Evolutionary conservation across 2,888 invertebrate genomes (phyloP), one percentile per base, ranked within the genome.

Genomic region (Ophion ventricosus): DNA sequence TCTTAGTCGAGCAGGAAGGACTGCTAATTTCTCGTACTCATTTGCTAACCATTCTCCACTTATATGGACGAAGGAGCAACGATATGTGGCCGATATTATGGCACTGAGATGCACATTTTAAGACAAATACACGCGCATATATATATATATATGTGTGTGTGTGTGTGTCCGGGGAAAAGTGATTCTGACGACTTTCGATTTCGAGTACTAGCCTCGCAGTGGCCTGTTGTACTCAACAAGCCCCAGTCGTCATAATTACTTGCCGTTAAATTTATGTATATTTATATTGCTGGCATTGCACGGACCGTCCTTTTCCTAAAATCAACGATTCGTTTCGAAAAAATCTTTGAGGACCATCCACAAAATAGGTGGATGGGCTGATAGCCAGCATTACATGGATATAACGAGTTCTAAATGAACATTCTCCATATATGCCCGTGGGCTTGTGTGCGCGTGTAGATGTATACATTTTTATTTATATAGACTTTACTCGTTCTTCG

Each of bases 11-110:
- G 61, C 82, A 82, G 77, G 82, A 82, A 82, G 73, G 56, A 78
- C 74, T 73, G 73, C 78, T 82, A 82, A 82, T 82, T 82, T 82
- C 77, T 25, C 78, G 26, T 49, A 78, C 77, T 78, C 64, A 73
- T 78, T 82, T 78, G 61, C 82, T 78, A 74, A 79, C 67, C 73
- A 35, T 59, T 77, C 26, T 67, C 25, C 20, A 23, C 70, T 73
- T 79, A 57, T 78, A 76, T 78, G 82, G 82, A 25, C 56, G 26
- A 57, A 57, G 8, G 26, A 8, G 10, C 25, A 59, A 67, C 77
- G 77, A 67, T 56, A 54, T 69, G 59, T 81, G 64, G 56, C 78
- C 29, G 26, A 63, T 73, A 59, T 77, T 61, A 69, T 69, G 73
- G 57, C 79, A 79, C 40, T 56, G n/a, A 64, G 29, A 56, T 49